Conservation (phyloP, 92 coral and sea anemone genomes). For the Micromussa lordhowensis region DNA sequence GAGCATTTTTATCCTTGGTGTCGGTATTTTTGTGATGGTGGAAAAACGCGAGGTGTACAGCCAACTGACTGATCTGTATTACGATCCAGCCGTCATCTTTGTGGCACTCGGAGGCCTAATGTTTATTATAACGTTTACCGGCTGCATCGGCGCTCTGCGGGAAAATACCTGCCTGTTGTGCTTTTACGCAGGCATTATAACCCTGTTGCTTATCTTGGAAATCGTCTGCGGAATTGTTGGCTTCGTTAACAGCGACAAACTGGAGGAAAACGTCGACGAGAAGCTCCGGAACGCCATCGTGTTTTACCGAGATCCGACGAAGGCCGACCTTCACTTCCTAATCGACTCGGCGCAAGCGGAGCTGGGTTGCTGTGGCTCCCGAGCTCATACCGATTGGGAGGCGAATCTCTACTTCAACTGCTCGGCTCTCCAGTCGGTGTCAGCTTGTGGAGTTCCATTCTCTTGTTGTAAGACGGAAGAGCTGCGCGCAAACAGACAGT, state of each 20-base stretch:
- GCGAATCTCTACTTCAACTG: constrained; percentile 91
- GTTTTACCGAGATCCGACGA: constrained; percentile 79
- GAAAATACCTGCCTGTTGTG: constrained; percentile 88
- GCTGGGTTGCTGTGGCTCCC: constrained; percentile 88
- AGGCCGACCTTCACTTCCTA: constrained; percentile 81
- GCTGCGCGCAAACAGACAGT: constrained; percentile 73
- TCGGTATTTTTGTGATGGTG: constrained; percentile 76
- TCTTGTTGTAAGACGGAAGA: constrained; percentile 83
- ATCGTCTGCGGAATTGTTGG: constrained; percentile 67
- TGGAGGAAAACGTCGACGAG: constrained; percentile 75
- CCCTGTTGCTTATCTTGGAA: constrained; percentile 64
- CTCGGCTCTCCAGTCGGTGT: constrained; percentile 43
- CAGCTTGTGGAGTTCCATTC: constrained; percentile 87
- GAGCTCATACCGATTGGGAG: constrained; percentile 77
- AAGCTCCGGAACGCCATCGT: constrained; percentile 83
- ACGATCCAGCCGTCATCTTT: constrained; percentile 82
- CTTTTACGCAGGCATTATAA: constrained; percentile 61
- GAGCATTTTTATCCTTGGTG: constrained; percentile 69
- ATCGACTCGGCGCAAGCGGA: constrained; percentile 87
- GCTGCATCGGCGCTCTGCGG: constrained; percentile 91
- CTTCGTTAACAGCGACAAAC: constrained; percentile 62
- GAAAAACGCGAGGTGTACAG: constrained; percentile 76
- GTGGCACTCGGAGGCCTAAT: constrained; percentile 73
- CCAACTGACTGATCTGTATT: constrained; percentile 68
- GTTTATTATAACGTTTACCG: constrained; percentile 88